Evolutionary conservation across 92 coral and sea anemone species (phyloP).

Genomic region (Porites lobata): DNA sequence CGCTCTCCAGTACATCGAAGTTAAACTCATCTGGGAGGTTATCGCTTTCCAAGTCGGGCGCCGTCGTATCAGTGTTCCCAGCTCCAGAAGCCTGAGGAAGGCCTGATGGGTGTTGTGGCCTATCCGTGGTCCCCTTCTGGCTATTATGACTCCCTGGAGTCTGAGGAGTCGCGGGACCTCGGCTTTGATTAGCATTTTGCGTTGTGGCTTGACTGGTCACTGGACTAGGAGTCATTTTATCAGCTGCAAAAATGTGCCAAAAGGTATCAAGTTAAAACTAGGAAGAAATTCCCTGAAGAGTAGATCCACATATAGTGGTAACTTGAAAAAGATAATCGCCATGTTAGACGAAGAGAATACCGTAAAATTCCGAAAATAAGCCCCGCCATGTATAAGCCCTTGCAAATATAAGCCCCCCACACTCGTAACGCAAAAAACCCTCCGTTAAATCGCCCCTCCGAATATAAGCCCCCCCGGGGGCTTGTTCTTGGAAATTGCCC

Average conservation of each 20-base stretch:
- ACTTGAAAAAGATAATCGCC: too few species aligned
- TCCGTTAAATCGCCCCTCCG: too few species aligned
- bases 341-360: too few species aligned
- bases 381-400: too few species aligned
- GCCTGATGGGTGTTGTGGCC: conserved; percentile 48
- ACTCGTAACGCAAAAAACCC: too few species aligned
- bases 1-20: conserved; percentile 73
- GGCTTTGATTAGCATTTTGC: conserved; percentile 42
- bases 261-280: too few species aligned
- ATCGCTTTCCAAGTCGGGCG: conserved; percentile 74
- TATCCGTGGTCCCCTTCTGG: conserved; percentile 40
- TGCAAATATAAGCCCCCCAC: too few species aligned
- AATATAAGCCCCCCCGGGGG: too few species aligned
- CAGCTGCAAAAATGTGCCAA: conserved; percentile 17
- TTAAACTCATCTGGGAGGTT: conserved; percentile 81
- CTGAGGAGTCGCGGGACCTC: conserved; percentile 66
- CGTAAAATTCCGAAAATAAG: too few species aligned
- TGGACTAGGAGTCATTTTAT: conserved; percentile 50
- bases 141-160: conserved; percentile 56
- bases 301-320: too few species aligned
- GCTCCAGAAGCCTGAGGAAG: conserved; percentile 63
- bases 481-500: too few species aligned
- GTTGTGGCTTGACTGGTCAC: conserved; percentile 72
- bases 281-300: too few species aligned
- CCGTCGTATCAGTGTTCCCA: conserved; percentile 59